These are phyloP conservation scores for Drosophila eugracilis DNA, from an alignment of 1,140 invertebrate genomes.

Conservation along the genomic window DNA sequence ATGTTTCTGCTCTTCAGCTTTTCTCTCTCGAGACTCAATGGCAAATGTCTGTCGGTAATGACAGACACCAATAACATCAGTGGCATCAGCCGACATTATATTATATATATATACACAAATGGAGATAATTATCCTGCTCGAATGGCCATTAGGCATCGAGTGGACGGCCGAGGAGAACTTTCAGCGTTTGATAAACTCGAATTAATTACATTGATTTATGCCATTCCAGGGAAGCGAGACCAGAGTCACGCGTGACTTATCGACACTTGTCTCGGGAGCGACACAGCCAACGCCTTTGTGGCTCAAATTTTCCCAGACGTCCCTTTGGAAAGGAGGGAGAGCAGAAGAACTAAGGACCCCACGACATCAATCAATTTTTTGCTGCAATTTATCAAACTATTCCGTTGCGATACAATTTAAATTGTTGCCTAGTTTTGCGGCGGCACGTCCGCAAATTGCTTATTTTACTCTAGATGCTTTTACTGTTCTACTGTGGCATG, in stretches of 20 bases:
- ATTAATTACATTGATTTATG: slow-evolving; percentile 83
- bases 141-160: slow-evolving; percentile 61
- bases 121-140: slow-evolving; percentile 71
- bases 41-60: slow-evolving; percentile 65
- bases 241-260: slow-evolving; percentile 69
- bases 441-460: slow-evolving; percentile 64
- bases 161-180: slow-evolving; percentile 8
- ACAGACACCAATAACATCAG: slow-evolving; percentile 41
- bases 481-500: slow-evolving; percentile 9
- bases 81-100: slow-evolving; percentile 10
- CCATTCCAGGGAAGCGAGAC: slow-evolving; percentile 28
- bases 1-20: slow-evolving; percentile 4
- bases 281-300: slow-evolving; percentile 44
- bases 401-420: slow-evolving; percentile 69
- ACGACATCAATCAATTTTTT: slow-evolving; percentile 77
- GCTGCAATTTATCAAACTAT: slow-evolving; percentile 78
- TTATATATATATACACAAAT: slow-evolving; percentile 51
- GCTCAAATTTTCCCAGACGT: slow-evolving; percentile 13
- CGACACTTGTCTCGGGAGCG: slow-evolving; percentile 52
- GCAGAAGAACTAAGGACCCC: neutral
- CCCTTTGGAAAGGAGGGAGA: slow-evolving; percentile 1
- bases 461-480: slow-evolving; percentile 30
- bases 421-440: slow-evolving; percentile 70
- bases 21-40: slow-evolving; percentile 16
- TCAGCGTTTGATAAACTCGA: slow-evolving; percentile 69